Conservation (phyloP, 1,140 invertebrate species). For the Heterodera carotae region DNA sequence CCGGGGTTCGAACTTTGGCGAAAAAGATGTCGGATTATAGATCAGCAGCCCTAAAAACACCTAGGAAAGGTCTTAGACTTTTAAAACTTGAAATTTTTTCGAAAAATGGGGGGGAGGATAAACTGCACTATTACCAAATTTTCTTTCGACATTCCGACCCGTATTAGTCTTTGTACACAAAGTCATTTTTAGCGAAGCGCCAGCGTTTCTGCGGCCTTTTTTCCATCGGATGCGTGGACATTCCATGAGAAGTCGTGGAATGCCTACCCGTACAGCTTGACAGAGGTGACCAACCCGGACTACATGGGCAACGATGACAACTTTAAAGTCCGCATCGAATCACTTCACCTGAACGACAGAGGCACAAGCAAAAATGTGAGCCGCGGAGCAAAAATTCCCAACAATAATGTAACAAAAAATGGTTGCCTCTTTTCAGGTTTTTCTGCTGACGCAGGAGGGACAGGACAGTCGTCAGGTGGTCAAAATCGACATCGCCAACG, state of each 20-base stretch:
- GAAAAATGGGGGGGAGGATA: not conserved
- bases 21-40: too few species aligned
- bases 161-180: too few species aligned
- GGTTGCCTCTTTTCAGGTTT: not conserved
- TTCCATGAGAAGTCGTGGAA: constrained; percentile 99
- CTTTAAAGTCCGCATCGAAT: constrained; percentile 93
- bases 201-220: constrained; percentile 77
- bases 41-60: too few species aligned
- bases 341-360: constrained; percentile 85
- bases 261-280: constrained; percentile 98
- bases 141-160: too few species aligned
- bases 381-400: not conserved
- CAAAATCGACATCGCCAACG: constrained; percentile 62
- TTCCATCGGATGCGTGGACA: constrained; percentile 92
- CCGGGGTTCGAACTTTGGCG: too few species aligned
- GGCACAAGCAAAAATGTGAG: constrained; percentile 77
- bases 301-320: constrained; percentile 99
- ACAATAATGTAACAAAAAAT: not conserved
- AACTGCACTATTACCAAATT: too few species aligned
- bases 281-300: constrained; percentile 81
- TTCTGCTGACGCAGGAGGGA: constrained; percentile 37
- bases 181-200: constrained; percentile 67
- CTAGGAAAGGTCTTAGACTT: too few species aligned
- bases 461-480: constrained; percentile 59
- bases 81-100: too few species aligned